Conservation (phyloP, 2,888 invertebrate genomes). For the Phaedon cochleariae region DNA sequence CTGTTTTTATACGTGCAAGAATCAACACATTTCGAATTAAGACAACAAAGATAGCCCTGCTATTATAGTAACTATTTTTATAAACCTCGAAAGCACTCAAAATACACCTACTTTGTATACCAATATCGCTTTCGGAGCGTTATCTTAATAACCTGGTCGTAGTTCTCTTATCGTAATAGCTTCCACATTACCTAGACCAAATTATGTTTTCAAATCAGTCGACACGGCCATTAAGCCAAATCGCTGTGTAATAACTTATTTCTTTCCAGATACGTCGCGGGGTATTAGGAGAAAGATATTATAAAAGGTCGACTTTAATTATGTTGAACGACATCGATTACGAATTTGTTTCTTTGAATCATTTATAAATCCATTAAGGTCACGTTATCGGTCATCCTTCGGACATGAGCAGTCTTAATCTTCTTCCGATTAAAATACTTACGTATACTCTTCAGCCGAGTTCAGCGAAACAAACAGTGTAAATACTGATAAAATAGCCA, state of each 20-base stretch:
- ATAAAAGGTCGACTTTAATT: neutral
- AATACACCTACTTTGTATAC: too few species aligned
- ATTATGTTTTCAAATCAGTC: neutral
- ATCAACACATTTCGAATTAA: too few species aligned
- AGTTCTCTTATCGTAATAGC: neutral
- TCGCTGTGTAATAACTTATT: neutral
- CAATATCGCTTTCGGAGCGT: neutral
- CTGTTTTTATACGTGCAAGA: too few species aligned
- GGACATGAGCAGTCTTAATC: too few species aligned
- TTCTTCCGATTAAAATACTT: too few species aligned
- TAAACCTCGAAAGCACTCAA: neutral
- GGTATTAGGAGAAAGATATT: neutral
- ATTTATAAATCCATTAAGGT: neutral
- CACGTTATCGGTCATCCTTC: too few species aligned
- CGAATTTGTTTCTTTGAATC: neutral
- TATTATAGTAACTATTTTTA: neutral
- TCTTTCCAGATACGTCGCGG: neutral
- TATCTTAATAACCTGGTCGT: neutral
- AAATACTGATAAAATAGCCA: too few species aligned
- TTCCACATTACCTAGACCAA: neutral
- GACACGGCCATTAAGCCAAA: neutral
- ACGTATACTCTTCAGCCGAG: too few species aligned
- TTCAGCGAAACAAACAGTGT: too few species aligned
- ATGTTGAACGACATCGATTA: neutral
- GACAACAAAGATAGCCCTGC: neutral